Evolutionary conservation across 2,888 invertebrate genomes (phyloP), one percentile per base, ranked within the genome.

Genomic region (Drosophila suboccidentalis): DNA sequence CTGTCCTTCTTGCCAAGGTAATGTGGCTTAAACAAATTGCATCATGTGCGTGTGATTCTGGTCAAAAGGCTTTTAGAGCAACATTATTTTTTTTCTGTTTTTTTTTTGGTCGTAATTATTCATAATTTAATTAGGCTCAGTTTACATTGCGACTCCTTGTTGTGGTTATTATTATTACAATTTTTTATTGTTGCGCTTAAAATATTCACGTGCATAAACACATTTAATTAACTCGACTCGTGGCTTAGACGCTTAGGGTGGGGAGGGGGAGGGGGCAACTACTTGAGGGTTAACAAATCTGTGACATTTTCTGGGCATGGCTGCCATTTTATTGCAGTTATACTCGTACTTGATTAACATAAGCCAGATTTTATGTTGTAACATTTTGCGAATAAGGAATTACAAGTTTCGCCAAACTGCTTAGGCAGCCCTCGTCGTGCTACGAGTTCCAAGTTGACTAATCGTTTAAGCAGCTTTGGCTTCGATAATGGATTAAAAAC

Each of bases 51-150:
- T 90, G 90, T 83, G 73, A 75, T 83, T 62, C 74, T 62, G 68
- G 68, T 62, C 75, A 73, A 75, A 73, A 57, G 62, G 71, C 80
- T 72, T 73, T 85, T 77, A 80, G 78, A 80, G 66, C 69, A 53
- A 64, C 67, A 68, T 2, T 13, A 6, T 36, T 15, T 46, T 10
- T 4, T 32, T n/a, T 32, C n/a, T n/a, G n/a, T n/a, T n/a, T 36
- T n/a, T 11, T 46, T 57, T 75, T 71, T 67, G 51, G 59, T 50
- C 68, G 71, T 82, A 89, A 90, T 91, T 91, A 90, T 90, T 91
- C 91, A 90, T 91, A 89, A 90, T 91, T 91, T 90, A 91, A 91
- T 91, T 91, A 91, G 91, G 91, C 80, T 86, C 77, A 85, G 81
- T 75, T 85, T 87, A 80, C 83, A 89, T 79, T 80, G 80, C 69